These are phyloP conservation scores for Mungos mungo DNA, from an alignment of 2,113 vertebrate genomes.

Conservation along the genomic window DNA sequence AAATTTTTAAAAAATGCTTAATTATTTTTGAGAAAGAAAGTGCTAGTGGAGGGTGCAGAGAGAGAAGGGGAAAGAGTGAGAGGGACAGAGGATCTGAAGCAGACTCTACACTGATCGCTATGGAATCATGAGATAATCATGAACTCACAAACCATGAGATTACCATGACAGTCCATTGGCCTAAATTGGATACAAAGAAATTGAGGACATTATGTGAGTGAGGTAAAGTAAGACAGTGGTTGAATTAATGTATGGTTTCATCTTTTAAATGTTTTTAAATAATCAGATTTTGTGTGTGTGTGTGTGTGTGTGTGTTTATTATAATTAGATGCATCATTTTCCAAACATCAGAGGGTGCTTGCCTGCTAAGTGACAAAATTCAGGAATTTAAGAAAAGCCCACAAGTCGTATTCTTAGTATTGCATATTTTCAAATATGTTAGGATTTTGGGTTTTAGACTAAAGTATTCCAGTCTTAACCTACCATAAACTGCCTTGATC, in stretches of 20 bases:
- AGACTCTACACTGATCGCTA: too few species aligned
- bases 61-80: too few species aligned
- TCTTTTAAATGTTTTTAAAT: background rate
- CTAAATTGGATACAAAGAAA: background rate
- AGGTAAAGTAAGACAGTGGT: background rate
- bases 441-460: background rate
- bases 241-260: background rate
- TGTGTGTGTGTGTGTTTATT: background rate
- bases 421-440: background rate
- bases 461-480: background rate
- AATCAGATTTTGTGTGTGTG: background rate
- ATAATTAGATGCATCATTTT: background rate
- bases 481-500: background rate
- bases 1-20: background rate
- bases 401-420: background rate
- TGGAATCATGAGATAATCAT: too few species aligned
- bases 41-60: too few species aligned
- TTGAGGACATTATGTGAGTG: background rate
- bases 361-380: background rate
- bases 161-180: background rate
- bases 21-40: too few species aligned
- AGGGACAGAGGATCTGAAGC: too few species aligned
- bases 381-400: background rate
- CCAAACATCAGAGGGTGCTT: background rate
- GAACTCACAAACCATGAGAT: background rate